Conservation (phyloP, 1,140 invertebrate genomes). For the Lordiphosa collinella region DNA sequence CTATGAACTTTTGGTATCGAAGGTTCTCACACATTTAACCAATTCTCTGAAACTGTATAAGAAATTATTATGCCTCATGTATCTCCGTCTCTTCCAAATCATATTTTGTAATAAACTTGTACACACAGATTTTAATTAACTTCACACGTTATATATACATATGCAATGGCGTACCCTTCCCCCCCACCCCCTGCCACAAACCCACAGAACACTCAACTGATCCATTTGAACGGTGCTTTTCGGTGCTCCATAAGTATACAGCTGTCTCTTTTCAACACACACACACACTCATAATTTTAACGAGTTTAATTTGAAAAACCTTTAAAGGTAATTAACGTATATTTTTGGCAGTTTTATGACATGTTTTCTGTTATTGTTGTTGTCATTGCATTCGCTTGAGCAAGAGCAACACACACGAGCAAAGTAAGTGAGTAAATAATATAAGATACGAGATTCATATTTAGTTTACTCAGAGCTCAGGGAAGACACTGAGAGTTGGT, state of each 20-base stretch:
- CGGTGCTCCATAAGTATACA: constrained; percentile 28
- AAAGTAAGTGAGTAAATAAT: constrained; percentile 11
- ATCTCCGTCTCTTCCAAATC: constrained; percentile 28
- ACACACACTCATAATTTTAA: constrained; percentile 59
- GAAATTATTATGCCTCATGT: constrained; percentile 15
- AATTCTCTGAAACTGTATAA: constrained; percentile 4
- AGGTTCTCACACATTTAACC: constrained; percentile 1
- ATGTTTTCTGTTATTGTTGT: constrained; percentile 47
- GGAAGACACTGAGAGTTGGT: background rate
- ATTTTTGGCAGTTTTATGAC: constrained; percentile 77
- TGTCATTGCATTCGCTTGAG: constrained; percentile 44
- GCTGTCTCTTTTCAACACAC: constrained; percentile 24
- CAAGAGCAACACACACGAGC: constrained; percentile 12
- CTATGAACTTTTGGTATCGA: background rate
- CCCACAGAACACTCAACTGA: constrained; percentile 13
- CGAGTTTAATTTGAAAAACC: constrained; percentile 78
- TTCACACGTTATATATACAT: constrained; percentile 65
- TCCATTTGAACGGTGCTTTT: constrained; percentile 45
- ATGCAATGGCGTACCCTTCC: background rate
- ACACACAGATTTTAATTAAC: constrained; percentile 70
- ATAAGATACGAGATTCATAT: constrained; percentile 50
- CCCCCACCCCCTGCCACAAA: background rate
- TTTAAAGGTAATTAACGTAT: constrained; percentile 78
- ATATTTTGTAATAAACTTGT: constrained; percentile 77
- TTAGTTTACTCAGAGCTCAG: constrained; percentile 45